Conservation (phyloP, 1,140 invertebrate genomes). For the Thaumetopoea pityocampa region DNA sequence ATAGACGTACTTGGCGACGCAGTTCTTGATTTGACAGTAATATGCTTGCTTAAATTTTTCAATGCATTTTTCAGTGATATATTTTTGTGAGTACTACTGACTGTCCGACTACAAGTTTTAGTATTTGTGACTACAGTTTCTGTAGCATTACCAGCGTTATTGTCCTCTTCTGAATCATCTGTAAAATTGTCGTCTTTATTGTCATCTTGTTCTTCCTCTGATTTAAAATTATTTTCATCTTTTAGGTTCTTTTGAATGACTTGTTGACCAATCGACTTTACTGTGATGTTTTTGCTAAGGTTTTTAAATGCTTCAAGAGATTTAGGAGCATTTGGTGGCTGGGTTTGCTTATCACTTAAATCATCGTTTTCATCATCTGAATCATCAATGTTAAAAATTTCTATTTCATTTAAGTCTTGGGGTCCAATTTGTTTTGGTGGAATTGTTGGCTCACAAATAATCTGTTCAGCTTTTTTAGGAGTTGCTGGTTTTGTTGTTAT, state of each 20-base stretch:
- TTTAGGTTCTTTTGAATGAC: slow-evolving; percentile 9
- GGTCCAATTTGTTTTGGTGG: slow-evolving; percentile 16
- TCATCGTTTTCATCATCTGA: slow-evolving; percentile 46
- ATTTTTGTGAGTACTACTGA: slow-evolving; percentile 24
- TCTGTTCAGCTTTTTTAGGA: slow-evolving; percentile 18
- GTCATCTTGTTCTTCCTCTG: slow-evolving; percentile 8
- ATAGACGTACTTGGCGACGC: slow-evolving; percentile 21
- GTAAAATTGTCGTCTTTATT: slow-evolving; percentile 3
- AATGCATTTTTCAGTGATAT: slow-evolving; percentile 42
- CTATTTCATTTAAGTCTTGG: slow-evolving; percentile 29
- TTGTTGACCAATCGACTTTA: slow-evolving; percentile 27
- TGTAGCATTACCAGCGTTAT: too few relatives aligned
- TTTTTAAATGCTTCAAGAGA: slow-evolving; percentile 23
- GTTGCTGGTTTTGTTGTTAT: slow-evolving; percentile 45
- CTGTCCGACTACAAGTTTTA: slow-evolving; percentile 3
- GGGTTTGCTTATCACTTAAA: not conserved
- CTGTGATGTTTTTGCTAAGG: slow-evolving; percentile 39
- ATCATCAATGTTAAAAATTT: slow-evolving; percentile 63
- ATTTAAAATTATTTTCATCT: slow-evolving; percentile 1
- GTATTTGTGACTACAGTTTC: not conserved
- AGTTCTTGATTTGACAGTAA: slow-evolving; percentile 47
- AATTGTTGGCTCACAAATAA: slow-evolving; percentile 1
- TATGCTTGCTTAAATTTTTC: slow-evolving; percentile 47
- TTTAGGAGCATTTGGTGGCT: slow-evolving; percentile 10
- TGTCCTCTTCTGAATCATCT: not conserved